Evolutionary conservation across 2,888 invertebrate genomes (phyloP).

Genomic region (Hydrotaea diabolus): DNA sequence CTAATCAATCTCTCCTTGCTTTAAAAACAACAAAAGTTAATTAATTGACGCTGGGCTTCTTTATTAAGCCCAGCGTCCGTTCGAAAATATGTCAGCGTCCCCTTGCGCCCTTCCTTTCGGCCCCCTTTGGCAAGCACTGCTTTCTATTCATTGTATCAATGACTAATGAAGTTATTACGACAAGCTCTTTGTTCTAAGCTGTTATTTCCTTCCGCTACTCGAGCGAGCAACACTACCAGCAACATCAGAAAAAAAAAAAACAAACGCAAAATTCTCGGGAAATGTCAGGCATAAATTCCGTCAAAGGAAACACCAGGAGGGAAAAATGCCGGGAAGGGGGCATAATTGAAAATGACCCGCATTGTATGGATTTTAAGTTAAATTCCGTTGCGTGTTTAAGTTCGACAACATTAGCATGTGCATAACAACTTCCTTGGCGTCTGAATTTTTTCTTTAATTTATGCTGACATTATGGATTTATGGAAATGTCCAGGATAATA

Average conservation of each 20-base stretch:
- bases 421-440: neutral
- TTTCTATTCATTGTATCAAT: neutral
- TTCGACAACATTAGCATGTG: neutral
- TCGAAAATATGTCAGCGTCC: too few species aligned
- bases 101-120: too few species aligned
- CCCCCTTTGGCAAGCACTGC: too few species aligned
- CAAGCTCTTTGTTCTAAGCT: slow-evolving; percentile 43
- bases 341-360: neutral
- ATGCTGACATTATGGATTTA: neutral
- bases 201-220: slow-evolving; percentile 54
- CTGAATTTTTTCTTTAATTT: neutral
- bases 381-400: neutral
- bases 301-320: neutral
- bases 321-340: neutral
- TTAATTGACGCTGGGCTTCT: too few species aligned
- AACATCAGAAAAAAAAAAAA: too few species aligned
- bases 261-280: slow-evolving; percentile 37
- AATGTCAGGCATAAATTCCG: neutral
- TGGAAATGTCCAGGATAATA: too few species aligned
- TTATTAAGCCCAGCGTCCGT: too few species aligned
- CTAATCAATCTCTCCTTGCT: too few species aligned
- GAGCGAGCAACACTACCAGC: neutral
- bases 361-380: neutral
- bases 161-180: slow-evolving; percentile 18
- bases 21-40: too few species aligned